Conservation (phyloP, 2,888 invertebrate species). For the Apamea crenata region DNA sequence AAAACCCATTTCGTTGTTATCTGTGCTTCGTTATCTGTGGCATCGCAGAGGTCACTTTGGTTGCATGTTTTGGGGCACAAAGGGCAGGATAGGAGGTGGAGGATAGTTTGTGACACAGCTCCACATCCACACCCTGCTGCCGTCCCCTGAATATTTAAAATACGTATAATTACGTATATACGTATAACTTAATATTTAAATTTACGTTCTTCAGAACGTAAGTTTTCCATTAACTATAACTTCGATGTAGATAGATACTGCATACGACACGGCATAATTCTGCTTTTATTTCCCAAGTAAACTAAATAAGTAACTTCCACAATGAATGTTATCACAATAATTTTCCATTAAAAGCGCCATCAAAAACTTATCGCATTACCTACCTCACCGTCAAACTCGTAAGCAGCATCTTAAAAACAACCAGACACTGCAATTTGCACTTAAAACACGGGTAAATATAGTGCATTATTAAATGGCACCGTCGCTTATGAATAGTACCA, state of each 20-base stretch:
- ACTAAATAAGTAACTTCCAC: slow-evolving; percentile 12
- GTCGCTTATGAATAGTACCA: slow-evolving; percentile 72
- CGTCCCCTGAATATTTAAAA: too few species aligned
- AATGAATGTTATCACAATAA: slow-evolving; percentile 30
- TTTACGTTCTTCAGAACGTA: too few species aligned
- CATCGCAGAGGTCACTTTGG: not conserved
- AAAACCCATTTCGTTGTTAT: not conserved
- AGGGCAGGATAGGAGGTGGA: not conserved
- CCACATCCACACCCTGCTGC: not conserved
- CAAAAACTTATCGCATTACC: slow-evolving; percentile 53
- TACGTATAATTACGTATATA: too few species aligned
- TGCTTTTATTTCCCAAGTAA: not conserved
- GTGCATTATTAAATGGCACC: slow-evolving; percentile 55
- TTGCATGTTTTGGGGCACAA: not conserved
- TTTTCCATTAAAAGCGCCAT: slow-evolving; percentile 41
- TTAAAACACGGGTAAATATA: slow-evolving; percentile 52
- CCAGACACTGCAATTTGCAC: slow-evolving; percentile 56
- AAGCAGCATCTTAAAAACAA: slow-evolving; percentile 39
- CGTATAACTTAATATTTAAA: too few species aligned
- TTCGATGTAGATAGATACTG: too few species aligned
- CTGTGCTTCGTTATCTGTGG: not conserved
- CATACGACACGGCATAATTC: not conserved
- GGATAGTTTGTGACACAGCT: not conserved
- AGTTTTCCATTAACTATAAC: too few species aligned
- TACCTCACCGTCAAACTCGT: slow-evolving; percentile 29